phyloP scores from a whole-genome alignment of 2,113 vertebrate species.

The Shinisaurus crocodilurus region DNA sequence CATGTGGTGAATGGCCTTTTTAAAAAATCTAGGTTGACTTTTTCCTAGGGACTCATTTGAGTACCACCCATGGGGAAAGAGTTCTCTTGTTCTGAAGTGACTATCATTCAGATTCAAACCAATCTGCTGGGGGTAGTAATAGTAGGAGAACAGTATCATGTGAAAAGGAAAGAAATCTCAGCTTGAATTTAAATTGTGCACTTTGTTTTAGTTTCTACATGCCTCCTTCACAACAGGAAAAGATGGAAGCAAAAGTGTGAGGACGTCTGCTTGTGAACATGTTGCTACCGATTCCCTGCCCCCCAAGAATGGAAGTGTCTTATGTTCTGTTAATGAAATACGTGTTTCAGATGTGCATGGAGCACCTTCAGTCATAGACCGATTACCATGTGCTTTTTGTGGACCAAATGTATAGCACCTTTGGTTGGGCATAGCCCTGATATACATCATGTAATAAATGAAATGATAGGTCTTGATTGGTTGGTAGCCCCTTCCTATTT shows the following conservation, averaged over 20 bases:
- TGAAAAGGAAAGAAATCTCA: neutral
- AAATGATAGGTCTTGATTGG: neutral
- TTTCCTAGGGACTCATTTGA: neutral
- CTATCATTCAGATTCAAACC: neutral
- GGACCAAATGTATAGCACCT: neutral
- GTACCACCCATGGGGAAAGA: neutral
- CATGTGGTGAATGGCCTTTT: neutral
- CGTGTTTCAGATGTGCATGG: neutral
- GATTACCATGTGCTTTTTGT: neutral
- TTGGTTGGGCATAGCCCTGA: neutral
- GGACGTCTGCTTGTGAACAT: neutral
- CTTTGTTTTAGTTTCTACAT: neutral
- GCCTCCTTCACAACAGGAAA: neutral
- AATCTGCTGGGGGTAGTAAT: neutral
- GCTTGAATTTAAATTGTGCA: neutral
- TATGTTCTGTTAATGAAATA: neutral
- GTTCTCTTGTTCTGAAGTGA: neutral
- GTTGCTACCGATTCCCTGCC: neutral
- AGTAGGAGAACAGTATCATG: neutral
- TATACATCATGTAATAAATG: neutral
- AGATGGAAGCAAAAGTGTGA: neutral
- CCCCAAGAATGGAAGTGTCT: neutral
- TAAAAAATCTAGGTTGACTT: neutral
- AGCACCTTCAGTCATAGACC: neutral
- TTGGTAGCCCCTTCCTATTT: neutral